These are phyloP conservation scores for Eretmocerus hayati DNA, from an alignment of 2,888 invertebrate genomes.

Conservation along the genomic window DNA sequence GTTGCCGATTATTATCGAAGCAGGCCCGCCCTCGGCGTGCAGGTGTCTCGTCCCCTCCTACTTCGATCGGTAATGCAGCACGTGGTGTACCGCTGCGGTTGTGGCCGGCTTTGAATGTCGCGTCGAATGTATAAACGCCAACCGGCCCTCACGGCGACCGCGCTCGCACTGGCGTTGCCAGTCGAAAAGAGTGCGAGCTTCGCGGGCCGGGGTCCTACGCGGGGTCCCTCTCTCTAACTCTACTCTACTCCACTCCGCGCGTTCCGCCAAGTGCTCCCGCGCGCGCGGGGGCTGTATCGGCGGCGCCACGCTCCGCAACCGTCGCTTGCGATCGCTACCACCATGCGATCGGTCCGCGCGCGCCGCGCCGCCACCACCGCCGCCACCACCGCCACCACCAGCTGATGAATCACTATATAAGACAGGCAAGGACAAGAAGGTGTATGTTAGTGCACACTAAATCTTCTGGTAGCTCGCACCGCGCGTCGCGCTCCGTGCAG, in stretches of 20 bases:
- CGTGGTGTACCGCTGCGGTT: too few relatives aligned
- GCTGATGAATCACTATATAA: slow-evolving; percentile 47
- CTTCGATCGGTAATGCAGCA: too few relatives aligned
- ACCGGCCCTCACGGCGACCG: too few relatives aligned
- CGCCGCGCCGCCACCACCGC: background rate
- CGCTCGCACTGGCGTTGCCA: too few relatives aligned
- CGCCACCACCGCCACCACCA: slow-evolving; percentile 1
- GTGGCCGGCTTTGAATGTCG: too few relatives aligned
- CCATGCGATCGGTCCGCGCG: background rate
- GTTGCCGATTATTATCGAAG: too few relatives aligned
- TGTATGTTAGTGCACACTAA: slow-evolving; percentile 45
- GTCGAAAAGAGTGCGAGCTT: slow-evolving; percentile 30
- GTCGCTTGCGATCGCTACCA: slow-evolving; percentile 5
- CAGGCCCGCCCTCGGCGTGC: too few relatives aligned
- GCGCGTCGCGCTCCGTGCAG: slow-evolving; percentile 17
- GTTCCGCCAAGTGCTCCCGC: slow-evolving; percentile 1
- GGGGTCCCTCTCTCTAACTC: slow-evolving; percentile 34
- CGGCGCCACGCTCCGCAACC: slow-evolving; percentile 9
- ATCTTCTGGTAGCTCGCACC: slow-evolving; percentile 43
- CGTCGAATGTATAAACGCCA: too few relatives aligned
- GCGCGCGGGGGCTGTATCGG: background rate
- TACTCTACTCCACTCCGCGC: background rate
- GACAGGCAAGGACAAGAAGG: slow-evolving; percentile 47
- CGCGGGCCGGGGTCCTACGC: slow-evolving; percentile 27
- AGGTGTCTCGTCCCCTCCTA: slow-evolving; percentile 3